Evolutionary conservation across 2,797 vertebrate species (phyloP), one percentile per base, ranked within the genome.

Genomic region (Sebastes iracundus): DNA sequence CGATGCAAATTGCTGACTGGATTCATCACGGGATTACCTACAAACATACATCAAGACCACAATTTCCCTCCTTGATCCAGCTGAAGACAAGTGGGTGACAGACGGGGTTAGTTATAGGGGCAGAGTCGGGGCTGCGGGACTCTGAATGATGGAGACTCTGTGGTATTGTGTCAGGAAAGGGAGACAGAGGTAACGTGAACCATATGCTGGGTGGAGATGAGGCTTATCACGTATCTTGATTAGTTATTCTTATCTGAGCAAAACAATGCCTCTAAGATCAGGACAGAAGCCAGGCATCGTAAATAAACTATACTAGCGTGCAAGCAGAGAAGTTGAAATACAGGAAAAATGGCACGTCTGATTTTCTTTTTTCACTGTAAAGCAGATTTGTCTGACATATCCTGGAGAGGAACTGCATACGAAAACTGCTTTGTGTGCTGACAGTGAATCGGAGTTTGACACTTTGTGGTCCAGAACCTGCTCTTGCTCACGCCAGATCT

Each of bases 101-200:
- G 85, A 88, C 13, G 80, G 83, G 84, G 84, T 85, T 90, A 93
- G 87, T 92, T 88, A 87, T 75, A 66, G 71, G 87, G 82, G 71
- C 84, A 87, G 59, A 73, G 77, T 67, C 67, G 46, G 79, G 78
- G 75, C 80, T 76, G 72, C 30, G 79, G 64, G 69, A 84, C 79
- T 66, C 69, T 83, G 84, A 90, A 77, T 79, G 88, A 92, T 86
- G 76, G 81, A 86, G 82, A 83, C 83, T 87, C 80, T 90, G 85
- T 91, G 88, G 87, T 91, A 90, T 33, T 60, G 59, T 79, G 71
- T 87, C 79, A 85, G 82, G 60, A 80, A 65, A 83, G 56, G 77
- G 75, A 90, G 84, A 87, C 67, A 81, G 83, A 65, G 79, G 65
- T 83, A 90, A 94, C 90, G 72, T 68, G 88, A 94, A 94, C 92